Conservation (phyloP, 2,888 invertebrate species). For the Hyposoter didymator region DNA sequence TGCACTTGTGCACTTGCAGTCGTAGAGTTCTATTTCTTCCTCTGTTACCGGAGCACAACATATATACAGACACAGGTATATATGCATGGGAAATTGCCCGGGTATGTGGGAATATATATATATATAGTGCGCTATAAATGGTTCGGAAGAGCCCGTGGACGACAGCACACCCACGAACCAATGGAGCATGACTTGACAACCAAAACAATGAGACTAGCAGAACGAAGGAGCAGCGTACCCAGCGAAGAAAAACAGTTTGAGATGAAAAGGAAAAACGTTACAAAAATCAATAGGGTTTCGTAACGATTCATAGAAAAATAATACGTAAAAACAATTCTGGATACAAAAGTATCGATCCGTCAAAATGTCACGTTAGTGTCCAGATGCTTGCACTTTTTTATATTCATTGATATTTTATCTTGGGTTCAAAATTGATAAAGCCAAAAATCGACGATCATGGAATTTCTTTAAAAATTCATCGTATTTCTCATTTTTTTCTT, state of each 20-base stretch:
- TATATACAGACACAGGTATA: background rate
- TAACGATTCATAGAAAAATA: background rate
- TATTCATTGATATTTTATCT: background rate
- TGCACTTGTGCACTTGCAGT: conserved; percentile 48
- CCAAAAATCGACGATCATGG: background rate
- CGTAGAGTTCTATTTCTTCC: conserved; percentile 43
- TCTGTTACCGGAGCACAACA: conserved; percentile 24
- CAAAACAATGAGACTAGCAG: conserved; percentile 43
- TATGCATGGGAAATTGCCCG: background rate
- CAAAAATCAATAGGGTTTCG: background rate
- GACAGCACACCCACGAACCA: conserved; percentile 39
- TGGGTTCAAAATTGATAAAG: background rate
- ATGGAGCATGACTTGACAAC: conserved; percentile 43
- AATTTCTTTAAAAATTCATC: background rate
- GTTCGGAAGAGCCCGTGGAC: conserved; percentile 43
- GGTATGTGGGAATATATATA: conserved; percentile 7
- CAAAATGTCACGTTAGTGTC: background rate
- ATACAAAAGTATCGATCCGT: background rate
- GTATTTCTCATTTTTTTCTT: background rate
- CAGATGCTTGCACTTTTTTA: background rate
- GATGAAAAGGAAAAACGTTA: conserved; percentile 11
- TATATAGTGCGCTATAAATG: conserved; percentile 41
- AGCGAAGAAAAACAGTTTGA: conserved; percentile 19
- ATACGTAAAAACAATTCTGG: background rate
- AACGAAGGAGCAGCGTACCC: conserved; percentile 23